Evolutionary conservation across 1,140 invertebrate species (phyloP).

Genomic region (Neodiprion pinetum): DNA sequence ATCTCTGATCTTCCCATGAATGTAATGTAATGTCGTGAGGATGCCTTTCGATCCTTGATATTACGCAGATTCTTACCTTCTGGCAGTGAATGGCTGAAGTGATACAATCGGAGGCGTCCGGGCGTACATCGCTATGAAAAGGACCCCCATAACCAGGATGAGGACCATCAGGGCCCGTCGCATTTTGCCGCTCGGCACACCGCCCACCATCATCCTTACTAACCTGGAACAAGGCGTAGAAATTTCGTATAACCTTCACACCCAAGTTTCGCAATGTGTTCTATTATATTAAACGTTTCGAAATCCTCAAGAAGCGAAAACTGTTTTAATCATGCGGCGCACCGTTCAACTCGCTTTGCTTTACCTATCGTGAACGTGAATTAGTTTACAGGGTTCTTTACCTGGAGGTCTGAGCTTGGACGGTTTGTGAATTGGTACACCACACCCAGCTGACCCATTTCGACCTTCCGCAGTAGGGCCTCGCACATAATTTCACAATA

Average conservation of each 20-base stretch:
- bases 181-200: slow-evolving; percentile 60
- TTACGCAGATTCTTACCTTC: slow-evolving; percentile 44
- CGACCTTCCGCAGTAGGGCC: too few relatives aligned
- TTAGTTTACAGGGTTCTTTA: neutral
- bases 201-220: slow-evolving; percentile 59
- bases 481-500: too few relatives aligned
- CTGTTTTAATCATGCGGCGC: neutral
- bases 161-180: slow-evolving; percentile 62
- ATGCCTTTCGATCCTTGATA: too few relatives aligned
- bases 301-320: neutral
- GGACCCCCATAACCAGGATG: slow-evolving; percentile 60
- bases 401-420: neutral
- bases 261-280: neutral
- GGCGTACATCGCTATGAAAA: slow-evolving; percentile 64
- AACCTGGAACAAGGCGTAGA: slow-evolving; percentile 41
- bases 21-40: too few relatives aligned
- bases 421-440: too few relatives aligned
- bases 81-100: slow-evolving; percentile 51
- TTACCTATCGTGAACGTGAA: neutral
- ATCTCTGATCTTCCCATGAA: too few relatives aligned
- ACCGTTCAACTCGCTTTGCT: neutral
- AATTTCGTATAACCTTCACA: neutral
- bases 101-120: slow-evolving; percentile 57
- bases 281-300: too few relatives aligned
- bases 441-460: too few relatives aligned